phyloP scores from a whole-genome alignment of 1,140 invertebrate genomes.

The Drosophila melanogaster region DNA sequence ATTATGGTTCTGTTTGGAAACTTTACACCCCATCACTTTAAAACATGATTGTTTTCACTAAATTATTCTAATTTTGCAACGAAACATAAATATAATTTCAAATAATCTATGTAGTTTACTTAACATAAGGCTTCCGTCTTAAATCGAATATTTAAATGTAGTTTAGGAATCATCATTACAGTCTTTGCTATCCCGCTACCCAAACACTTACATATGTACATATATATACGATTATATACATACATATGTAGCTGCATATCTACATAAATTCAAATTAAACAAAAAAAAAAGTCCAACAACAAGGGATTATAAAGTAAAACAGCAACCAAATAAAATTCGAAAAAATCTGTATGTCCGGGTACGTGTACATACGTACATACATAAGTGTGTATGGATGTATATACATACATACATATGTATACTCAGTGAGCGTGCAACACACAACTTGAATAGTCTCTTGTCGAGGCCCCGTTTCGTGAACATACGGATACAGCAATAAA shows the following conservation, averaged over 20 bases:
- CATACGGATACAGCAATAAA: slow-evolving; percentile 30
- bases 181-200: no score
- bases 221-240: background rate
- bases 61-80: no score
- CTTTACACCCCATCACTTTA: no score
- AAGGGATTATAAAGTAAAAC: slow-evolving; percentile 30
- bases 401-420: background rate
- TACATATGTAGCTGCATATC: background rate
- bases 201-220: background rate
- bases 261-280: slow-evolving; percentile 4
- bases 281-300: slow-evolving; percentile 2
- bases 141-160: no score
- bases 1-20: no score
- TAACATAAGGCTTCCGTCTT: no score
- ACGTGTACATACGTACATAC: background rate
- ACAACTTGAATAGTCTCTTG: slow-evolving; percentile 77
- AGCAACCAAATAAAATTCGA: slow-evolving; percentile 25
- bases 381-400: slow-evolving; percentile 3
- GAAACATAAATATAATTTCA: no score
- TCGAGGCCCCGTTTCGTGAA: slow-evolving; percentile 58
- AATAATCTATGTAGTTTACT: no score
- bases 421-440: slow-evolving; percentile 19
- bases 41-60: no score
- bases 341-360: background rate
- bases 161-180: no score